Conservation (phyloP, 1,140 invertebrate genomes). For the Sminthurides bifidus region DNA sequence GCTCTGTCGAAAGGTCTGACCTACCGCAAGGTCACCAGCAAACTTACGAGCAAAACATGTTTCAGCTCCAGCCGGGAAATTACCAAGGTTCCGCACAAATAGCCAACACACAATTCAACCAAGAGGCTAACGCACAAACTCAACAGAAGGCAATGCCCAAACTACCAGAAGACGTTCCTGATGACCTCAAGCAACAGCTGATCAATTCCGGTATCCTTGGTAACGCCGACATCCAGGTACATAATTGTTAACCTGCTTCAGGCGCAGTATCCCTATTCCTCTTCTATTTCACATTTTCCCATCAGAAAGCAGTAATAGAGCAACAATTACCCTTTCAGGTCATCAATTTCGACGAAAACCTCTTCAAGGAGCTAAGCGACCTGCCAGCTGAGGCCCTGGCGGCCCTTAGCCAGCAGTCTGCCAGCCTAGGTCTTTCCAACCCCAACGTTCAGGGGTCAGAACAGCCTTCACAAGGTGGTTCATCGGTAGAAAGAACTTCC, state of each 20-base stretch:
- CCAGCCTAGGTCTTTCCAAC: background rate
- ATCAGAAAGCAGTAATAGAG: background rate
- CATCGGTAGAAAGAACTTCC: background rate
- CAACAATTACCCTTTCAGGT: slow-evolving; percentile 13
- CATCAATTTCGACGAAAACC: slow-evolving; percentile 75
- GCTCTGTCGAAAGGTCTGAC: too few species aligned
- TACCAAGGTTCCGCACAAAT: too few species aligned
- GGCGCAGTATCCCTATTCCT: background rate
- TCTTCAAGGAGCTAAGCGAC: slow-evolving; percentile 49
- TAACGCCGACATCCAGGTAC: slow-evolving; percentile 70
- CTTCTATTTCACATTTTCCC: background rate
- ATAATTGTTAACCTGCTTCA: slow-evolving; percentile 35
- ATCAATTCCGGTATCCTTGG: slow-evolving; percentile 71
- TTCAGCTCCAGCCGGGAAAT: too few species aligned
- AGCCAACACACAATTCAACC: slow-evolving; percentile 9
- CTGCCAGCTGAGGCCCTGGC: slow-evolving; percentile 60
- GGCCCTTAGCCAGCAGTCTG: slow-evolving; percentile 1
- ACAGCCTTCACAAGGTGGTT: background rate
- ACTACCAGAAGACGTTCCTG: slow-evolving; percentile 71
- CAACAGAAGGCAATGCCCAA: slow-evolving; percentile 37
- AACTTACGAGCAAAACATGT: too few species aligned
- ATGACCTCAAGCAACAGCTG: slow-evolving; percentile 66
- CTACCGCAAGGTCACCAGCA: too few species aligned
- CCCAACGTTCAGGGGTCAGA: background rate
- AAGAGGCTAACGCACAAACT: slow-evolving; percentile 24